phyloP scores from a whole-genome alignment of 2,888 invertebrate genomes.

The Arrhopalites spinosus region DNA sequence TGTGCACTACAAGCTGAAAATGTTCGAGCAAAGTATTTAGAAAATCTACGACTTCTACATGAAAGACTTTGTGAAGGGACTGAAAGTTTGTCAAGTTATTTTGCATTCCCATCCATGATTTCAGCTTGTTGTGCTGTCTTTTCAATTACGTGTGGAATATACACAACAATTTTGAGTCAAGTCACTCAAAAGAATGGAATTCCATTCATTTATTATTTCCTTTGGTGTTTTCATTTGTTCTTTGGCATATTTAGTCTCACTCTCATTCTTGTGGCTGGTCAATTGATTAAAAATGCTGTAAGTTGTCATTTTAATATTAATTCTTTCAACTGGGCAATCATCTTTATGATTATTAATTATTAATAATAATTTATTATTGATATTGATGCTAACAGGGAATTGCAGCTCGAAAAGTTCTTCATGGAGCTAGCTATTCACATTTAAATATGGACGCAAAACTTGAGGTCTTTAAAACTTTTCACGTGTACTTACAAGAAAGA shows the following conservation, averaged over 20 bases:
- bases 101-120: background rate
- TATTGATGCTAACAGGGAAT: background rate
- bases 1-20: background rate
- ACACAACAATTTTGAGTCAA: background rate
- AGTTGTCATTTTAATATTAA: background rate
- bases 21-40: background rate
- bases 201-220: background rate
- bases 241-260: background rate
- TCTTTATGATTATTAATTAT: background rate
- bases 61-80: constrained; percentile 2
- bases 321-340: background rate
- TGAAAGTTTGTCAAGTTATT: background rate
- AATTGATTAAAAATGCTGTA: constrained; percentile 4
- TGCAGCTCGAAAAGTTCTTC: background rate
- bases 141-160: constrained; percentile 9
- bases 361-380: too few species aligned
- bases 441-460: background rate
- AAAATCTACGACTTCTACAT: background rate
- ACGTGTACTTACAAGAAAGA: too few species aligned
- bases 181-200: background rate
- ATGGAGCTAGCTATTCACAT: background rate
- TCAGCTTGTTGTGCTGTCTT: background rate
- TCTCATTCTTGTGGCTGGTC: constrained; percentile 2
- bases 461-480: too few species aligned
- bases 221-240: constrained; percentile 8